Conservation (phyloP, 2,113 vertebrate genomes). For the Odocoileus hemionus region DNA sequence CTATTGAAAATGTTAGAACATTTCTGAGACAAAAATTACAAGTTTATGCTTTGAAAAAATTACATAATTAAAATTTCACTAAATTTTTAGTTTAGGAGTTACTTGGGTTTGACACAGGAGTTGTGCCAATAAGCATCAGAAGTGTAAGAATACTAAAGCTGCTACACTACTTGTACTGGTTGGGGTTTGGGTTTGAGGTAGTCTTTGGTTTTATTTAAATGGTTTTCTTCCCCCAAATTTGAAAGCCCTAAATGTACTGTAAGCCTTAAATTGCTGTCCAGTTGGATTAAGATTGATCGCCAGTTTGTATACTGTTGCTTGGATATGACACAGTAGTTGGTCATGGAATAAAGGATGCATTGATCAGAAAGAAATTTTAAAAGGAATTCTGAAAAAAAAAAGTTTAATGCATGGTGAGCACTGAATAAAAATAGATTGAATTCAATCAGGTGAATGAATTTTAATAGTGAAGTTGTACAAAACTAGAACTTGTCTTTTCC, state of each 20-base stretch:
- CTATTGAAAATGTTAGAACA: conserved; percentile 91
- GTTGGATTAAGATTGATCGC: conserved; percentile 79
- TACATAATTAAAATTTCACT: conserved; percentile 81
- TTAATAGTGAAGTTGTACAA: neutral
- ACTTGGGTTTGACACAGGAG: conserved; percentile 90
- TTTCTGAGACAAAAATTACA: conserved; percentile 88
- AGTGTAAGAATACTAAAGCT: conserved; percentile 80
- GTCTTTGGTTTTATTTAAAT: neutral
- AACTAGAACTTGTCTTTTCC: neutral
- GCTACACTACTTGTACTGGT: conserved; percentile 78
- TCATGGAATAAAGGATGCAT: conserved; percentile 98
- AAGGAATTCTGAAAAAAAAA: neutral
- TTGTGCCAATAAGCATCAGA: conserved; percentile 83
- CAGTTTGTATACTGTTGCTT: conserved; percentile 83
- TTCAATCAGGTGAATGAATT: neutral
- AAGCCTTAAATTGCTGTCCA: conserved; percentile 85
- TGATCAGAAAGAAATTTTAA: conserved; percentile 77
- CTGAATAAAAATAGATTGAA: neutral
- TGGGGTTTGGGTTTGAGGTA: conserved; percentile 53
- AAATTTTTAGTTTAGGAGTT: conserved; percentile 77
- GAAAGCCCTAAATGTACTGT: conserved; percentile 94
- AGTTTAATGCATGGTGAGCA: neutral
- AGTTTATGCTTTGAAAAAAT: conserved; percentile 87
- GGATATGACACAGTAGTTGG: conserved; percentile 82
- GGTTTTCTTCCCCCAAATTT: conserved; percentile 68